Percentiles rank a stretch among this genome's conserved stretches.
These are phyloP conservation scores for Cotesia congregata DNA, from an alignment of 2,888 invertebrate species.

Conservation along the genomic window DNA sequence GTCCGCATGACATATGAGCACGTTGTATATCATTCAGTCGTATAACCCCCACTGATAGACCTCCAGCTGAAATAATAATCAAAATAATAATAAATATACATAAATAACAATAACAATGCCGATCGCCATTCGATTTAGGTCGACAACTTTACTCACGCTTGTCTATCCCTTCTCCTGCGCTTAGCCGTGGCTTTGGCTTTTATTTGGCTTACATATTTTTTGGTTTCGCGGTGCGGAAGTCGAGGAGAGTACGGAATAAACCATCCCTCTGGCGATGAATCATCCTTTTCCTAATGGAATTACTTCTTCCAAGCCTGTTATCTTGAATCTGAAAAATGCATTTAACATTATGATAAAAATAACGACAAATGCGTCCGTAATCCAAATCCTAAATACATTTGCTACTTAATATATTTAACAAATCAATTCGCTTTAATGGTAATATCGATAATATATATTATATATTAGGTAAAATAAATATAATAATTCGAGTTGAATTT, in stretches of 20 bases:
- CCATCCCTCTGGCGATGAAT: conserved; percentile 27
- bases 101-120: neutral
- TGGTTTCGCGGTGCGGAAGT: conserved; percentile 15
- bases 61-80: neutral
- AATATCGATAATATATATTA: neutral
- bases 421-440: neutral
- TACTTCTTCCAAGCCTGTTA: conserved; percentile 9
- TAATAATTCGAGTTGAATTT: neutral
- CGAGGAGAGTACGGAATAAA: conserved; percentile 18
- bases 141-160: conserved; percentile 7
- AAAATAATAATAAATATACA: neutral
- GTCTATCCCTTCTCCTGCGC: neutral
- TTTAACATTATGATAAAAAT: neutral
- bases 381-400: neutral
- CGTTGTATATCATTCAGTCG: neutral
- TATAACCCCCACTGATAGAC: neutral
- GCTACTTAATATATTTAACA: neutral
- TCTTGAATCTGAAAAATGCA: neutral
- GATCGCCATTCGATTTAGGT: conserved; percentile 29
- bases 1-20: neutral
- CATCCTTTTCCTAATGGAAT: conserved; percentile 37
- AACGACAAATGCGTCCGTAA: neutral
- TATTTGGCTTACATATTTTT: conserved; percentile 16
- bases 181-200: neutral
- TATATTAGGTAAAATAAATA: neutral